Base-by-base conservation (phyloP, 2,797 vertebrate genomes). In the Scolopax bukidnonensis region DNA sequence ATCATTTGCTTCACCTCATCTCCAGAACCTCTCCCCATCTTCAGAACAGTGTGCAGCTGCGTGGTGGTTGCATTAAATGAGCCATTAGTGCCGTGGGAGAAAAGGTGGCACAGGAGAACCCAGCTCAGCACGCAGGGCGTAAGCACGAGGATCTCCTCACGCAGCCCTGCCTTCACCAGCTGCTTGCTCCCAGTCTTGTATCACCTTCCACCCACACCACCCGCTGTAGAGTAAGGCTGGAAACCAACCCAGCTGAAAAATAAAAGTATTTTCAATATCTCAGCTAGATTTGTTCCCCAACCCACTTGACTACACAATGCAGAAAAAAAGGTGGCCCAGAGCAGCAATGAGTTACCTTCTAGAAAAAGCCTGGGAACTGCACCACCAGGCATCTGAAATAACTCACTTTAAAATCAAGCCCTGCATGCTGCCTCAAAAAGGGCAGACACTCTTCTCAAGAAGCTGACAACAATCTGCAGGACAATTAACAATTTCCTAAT, bases 31-130 rank as follows among this genome's bases (percentile, higher is more conserved):
- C n/a, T 69, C 59, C 36, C 50, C 24, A 17, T 4, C 50, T 73
- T 50, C 56, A 24, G 11, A 64, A 18, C 0, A 0, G 17, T 28
- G 36, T 3, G 11, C 36, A 36, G 36, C 27, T 17, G 24, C 17
- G 5, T 1, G 15, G 57, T 6, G 47, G n/a, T 24, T 36, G 45
- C 36, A 10, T 27, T 28, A 63, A 28, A 17, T 7, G 21, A 50
- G 40, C 43, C 1, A 1, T 5, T 9, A 59, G n/a, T 4, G 77
- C 9, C 19, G 4, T 3, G 53, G 41, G 15, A 82, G 82, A 32
- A 68, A 40, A 79, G 54, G 54, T 10, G 41, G 23, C 67, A 61
- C 23, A 2, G 0, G 6, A 60, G n/a, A 41, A 19, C 61, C 30
- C 40, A 43, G 28, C 40, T 30, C 61, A 30, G 40, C 61, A 43